Evolutionary conservation across 2,113 vertebrate genomes (phyloP).

Genomic region (Melanocharis versteri): DNA sequence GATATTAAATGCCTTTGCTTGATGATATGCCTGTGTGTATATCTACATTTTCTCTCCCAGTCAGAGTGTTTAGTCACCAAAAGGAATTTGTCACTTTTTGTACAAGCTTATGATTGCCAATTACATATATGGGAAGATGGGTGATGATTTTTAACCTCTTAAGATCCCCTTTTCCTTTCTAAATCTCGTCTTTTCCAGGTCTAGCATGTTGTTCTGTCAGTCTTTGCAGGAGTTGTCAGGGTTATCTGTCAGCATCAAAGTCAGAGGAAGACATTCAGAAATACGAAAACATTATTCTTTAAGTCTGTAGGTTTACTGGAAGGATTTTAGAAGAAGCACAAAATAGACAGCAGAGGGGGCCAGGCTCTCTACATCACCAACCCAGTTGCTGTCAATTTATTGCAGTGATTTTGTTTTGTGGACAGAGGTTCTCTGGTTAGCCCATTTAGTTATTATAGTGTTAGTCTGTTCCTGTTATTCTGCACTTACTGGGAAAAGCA

Average conservation of each 20-base stretch:
- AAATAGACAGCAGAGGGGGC: conserved; percentile 70
- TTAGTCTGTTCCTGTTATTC: not conserved
- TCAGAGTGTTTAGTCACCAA: not conserved
- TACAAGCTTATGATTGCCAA: not conserved
- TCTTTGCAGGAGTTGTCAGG: not conserved
- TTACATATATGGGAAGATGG: not conserved
- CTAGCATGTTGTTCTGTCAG: not conserved
- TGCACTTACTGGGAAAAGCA: not conserved
- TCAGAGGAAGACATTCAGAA: not conserved
- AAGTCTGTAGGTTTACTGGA: not conserved
- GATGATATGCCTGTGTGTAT: not conserved
- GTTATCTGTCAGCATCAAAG: not conserved
- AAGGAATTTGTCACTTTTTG: not conserved
- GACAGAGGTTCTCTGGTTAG: conserved; percentile 14
- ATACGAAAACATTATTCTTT: not conserved
- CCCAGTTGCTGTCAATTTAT: conserved; percentile 37
- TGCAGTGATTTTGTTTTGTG: conserved; percentile 4
- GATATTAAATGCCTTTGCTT: not conserved
- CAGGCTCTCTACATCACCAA: conserved; percentile 56
- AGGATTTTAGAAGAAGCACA: conserved; percentile 22
- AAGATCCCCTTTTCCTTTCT: not conserved
- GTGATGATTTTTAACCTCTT: not conserved
- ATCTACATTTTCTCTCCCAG: not conserved
- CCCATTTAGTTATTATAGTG: not conserved
- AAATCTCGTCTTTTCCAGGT: not conserved